Percentiles rank a stretch among this genome's conserved stretches.
Evolutionary conservation across 2,888 invertebrate genomes (phyloP).

Genomic region (Pyrochroa serraticornis): DNA sequence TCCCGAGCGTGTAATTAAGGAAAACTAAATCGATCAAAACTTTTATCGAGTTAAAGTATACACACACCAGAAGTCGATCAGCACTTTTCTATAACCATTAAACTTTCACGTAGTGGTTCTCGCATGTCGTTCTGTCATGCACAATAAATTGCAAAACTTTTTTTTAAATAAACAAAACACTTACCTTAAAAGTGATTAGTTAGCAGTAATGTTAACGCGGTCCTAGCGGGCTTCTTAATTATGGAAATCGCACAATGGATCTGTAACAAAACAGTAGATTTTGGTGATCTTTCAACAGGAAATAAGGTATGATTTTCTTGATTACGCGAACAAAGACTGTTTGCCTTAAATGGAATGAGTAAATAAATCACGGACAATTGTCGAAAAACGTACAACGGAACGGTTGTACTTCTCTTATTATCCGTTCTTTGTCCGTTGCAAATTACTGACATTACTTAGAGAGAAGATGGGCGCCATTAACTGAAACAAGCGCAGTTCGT

Average conservation of each 20-base stretch:
- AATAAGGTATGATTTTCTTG: too few relatives aligned
- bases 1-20: too few relatives aligned
- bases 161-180: neutral
- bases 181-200: constrained; percentile 9
- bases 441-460: constrained; percentile 1
- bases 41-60: constrained; percentile 10
- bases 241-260: neutral
- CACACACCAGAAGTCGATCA: constrained; percentile 1
- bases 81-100: constrained; percentile 9
- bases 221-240: too few relatives aligned
- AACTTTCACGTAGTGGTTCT: constrained; percentile 8
- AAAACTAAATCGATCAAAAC: constrained; percentile 10
- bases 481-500: too few relatives aligned
- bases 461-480: neutral
- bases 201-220: too few relatives aligned
- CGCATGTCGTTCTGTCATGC: constrained; percentile 3
- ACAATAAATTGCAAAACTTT: neutral
- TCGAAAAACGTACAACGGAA: constrained; percentile 1
- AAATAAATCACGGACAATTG: neutral
- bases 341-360: neutral
- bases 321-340: neutral
- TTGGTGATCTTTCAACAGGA: too few relatives aligned
- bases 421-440: neutral
- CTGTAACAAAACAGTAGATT: constrained; percentile 2
- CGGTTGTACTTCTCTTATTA: constrained; percentile 3